These are phyloP conservation scores for Salmo trutta DNA, from an alignment of 2,797 vertebrate genomes.

Conservation along the genomic window DNA sequence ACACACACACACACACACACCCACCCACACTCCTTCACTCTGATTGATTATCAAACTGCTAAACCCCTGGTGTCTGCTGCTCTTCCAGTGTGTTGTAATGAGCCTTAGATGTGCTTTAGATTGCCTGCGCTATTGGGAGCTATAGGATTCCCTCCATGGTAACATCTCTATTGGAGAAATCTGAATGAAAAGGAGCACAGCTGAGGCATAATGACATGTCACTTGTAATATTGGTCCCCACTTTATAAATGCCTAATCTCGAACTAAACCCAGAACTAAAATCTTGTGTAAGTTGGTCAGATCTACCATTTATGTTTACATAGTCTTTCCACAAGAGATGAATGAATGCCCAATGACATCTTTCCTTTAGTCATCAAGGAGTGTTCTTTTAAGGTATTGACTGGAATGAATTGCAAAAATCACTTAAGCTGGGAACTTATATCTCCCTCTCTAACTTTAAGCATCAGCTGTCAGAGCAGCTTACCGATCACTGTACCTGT, in stretches of 20 bases:
- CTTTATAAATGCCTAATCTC: background rate
- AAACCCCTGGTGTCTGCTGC: background rate
- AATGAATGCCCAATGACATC: background rate
- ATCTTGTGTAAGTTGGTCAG: no score
- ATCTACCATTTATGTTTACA: no score
- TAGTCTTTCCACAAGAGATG: background rate
- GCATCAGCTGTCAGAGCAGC: no score
- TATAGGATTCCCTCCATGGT: background rate
- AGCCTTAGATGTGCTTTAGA: constrained; percentile 22
- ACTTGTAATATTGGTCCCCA: background rate
- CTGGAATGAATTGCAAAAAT: no score
- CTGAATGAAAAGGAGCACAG: background rate
- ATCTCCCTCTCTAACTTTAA: no score
- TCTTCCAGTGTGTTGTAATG: background rate
- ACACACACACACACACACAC: no score
- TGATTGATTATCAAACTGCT: background rate
- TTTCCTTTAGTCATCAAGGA: background rate
- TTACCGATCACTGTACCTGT: no score
- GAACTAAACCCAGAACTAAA: no score
- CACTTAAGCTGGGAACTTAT: no score
- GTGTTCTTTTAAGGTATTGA: no score
- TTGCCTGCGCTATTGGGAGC: constrained; percentile 5
- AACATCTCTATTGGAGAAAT: no score
- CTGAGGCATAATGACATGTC: background rate
- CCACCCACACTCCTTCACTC: background rate